phyloP scores from a whole-genome alignment of 1,140 invertebrate genomes.

The Platyscapa corneri region DNA sequence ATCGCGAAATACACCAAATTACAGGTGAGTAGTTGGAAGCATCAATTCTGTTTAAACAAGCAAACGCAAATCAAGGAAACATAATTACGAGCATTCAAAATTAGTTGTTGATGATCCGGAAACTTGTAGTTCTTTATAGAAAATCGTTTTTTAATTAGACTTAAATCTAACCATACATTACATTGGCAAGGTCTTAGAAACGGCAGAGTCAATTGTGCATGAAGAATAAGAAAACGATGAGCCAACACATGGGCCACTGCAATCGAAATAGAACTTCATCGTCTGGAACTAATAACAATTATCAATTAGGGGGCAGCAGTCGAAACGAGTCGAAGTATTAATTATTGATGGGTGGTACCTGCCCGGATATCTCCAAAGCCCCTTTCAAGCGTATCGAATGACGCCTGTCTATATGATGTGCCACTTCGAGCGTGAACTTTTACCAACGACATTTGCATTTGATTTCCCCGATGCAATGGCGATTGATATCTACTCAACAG shows the following conservation, averaged over 20 bases:
- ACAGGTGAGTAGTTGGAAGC: too few species aligned
- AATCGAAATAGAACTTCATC: conserved; percentile 58
- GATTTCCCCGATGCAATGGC: conserved; percentile 37
- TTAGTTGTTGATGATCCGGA: conserved; percentile 19
- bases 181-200: conserved; percentile 18
- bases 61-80: too few species aligned
- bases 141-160: conserved; percentile 49
- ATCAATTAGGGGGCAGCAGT: conserved; percentile 66
- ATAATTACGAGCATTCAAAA: too few species aligned
- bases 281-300: conserved; percentile 70
- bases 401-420: conserved; percentile 12
- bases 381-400: conserved; percentile 42
- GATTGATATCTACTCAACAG: conserved; percentile 18
- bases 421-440: conserved; percentile 32
- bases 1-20: too few species aligned
- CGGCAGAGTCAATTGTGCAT: conserved; percentile 18
- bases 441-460: conserved; percentile 42
- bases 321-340: conserved; percentile 67
- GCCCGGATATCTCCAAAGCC: conserved; percentile 41
- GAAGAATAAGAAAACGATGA: conserved; percentile 13
- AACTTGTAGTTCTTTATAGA: conserved; percentile 5
- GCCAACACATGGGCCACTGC: conserved; percentile 3
- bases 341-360: conserved; percentile 66
- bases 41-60: too few species aligned
- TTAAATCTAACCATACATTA: conserved; percentile 46